Evolutionary conservation across 2,113 vertebrate species (phyloP).

Genomic region (Tamias sibiricus): DNA sequence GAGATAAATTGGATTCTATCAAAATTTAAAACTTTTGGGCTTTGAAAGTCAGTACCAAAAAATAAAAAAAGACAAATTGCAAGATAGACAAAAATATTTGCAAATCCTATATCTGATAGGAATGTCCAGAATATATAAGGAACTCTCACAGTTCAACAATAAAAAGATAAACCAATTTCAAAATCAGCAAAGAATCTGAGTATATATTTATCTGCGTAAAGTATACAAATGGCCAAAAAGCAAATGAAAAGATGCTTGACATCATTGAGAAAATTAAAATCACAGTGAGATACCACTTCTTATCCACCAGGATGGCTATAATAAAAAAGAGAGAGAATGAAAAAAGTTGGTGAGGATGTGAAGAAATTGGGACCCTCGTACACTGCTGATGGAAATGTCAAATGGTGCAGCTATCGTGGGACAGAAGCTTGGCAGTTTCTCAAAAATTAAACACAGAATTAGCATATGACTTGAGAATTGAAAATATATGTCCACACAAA

Average conservation of each 20-base stretch:
- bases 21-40: not conserved
- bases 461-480: not conserved
- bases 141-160: not conserved
- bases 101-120: not conserved
- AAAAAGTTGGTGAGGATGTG: not conserved
- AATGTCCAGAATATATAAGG: not conserved
- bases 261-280: not conserved
- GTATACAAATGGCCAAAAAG: not conserved
- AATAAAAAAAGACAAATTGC: not conserved
- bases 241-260: not conserved
- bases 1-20: not conserved
- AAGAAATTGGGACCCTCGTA: not conserved
- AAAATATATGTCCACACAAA: not conserved
- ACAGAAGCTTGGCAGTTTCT: not conserved
- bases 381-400: not conserved
- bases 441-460: conserved; percentile 12
- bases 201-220: not conserved
- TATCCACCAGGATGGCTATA: not conserved
- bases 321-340: not conserved
- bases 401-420: not conserved
- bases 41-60: not conserved
- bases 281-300: not conserved
- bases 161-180: not conserved
- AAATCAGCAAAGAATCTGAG: not conserved
- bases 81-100: conserved; percentile 20